These are phyloP conservation scores for Scaptomyza montana DNA, from an alignment of 1,140 invertebrate genomes.

Conservation along the genomic window DNA sequence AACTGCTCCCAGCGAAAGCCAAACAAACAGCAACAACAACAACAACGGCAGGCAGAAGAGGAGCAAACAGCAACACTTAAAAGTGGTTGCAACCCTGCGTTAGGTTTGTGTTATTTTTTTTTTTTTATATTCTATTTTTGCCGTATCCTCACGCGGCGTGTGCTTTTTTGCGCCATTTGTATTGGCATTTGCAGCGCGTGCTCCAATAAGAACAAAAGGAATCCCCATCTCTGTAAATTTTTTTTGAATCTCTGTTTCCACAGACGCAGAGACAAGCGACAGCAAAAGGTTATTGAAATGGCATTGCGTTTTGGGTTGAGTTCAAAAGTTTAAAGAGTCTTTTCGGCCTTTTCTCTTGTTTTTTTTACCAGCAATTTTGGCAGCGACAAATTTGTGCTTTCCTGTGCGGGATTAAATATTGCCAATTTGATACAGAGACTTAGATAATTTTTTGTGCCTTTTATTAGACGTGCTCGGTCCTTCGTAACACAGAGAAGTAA, in stretches of 20 bases:
- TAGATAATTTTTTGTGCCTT: constrained; percentile 8
- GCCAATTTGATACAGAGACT: constrained; percentile 37
- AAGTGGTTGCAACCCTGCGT: constrained; percentile 78
- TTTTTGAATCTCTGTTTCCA: constrained; percentile 23
- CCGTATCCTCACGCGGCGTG: constrained; percentile 31
- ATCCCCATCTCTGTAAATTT: constrained; percentile 39
- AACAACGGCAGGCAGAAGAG: constrained; percentile 15
- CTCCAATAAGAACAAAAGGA: constrained; percentile 80
- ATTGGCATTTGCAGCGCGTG: constrained; percentile 77
- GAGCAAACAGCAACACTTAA: constrained; percentile 74
- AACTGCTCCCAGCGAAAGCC: constrained; percentile 30
- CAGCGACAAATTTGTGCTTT: constrained; percentile 52
- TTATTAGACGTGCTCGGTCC: neutral
- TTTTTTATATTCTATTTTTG: constrained; percentile 7
- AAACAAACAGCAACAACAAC: constrained; percentile 34
- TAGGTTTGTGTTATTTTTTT: constrained; percentile 41
- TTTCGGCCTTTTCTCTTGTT: constrained; percentile 13
- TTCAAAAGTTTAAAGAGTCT: constrained; percentile 52
- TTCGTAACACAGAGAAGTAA: no score
- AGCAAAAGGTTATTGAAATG: constrained; percentile 59
- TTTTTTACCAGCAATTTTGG: constrained; percentile 27
- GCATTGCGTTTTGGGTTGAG: constrained; percentile 39
- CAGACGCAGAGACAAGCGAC: constrained; percentile 20
- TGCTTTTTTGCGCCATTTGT: constrained; percentile 79
- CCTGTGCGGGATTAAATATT: constrained; percentile 44